These are phyloP conservation scores for Lophochroa leadbeateri DNA, from an alignment of 2,113 vertebrate species.

Conservation along the genomic window DNA sequence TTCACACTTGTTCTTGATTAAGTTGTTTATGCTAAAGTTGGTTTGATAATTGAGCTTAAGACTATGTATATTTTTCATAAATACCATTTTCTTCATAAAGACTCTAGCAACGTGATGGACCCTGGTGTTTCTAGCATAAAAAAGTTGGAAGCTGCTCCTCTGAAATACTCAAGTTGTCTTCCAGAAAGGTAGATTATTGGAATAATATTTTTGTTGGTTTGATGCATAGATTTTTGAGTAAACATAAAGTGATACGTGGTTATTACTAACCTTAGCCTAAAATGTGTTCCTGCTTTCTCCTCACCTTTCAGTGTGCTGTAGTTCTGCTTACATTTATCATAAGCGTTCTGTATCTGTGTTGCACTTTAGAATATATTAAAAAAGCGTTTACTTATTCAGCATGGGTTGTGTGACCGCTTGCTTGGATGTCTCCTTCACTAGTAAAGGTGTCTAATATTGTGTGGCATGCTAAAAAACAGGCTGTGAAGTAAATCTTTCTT, in stretches of 20 bases:
- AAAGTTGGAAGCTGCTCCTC: not conserved
- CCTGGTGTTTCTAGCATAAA: slow-evolving; percentile 44
- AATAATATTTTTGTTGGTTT: not conserved
- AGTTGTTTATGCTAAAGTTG: not conserved
- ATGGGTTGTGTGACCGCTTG: not conserved
- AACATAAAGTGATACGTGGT: not conserved
- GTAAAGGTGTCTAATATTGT: not conserved
- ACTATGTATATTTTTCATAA: not conserved
- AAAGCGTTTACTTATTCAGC: not conserved
- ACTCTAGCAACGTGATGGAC: not conserved
- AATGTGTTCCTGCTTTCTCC: not conserved
- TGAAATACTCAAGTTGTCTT: slow-evolving; percentile 9
- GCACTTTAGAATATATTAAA: not conserved
- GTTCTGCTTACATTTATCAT: not conserved
- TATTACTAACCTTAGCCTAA: not conserved
- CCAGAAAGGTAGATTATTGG: slow-evolving; percentile 57
- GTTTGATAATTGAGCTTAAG: not conserved
- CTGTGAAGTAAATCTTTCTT: not conserved
- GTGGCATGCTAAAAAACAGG: not conserved
- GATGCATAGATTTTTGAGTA: not conserved
- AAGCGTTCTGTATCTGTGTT: not conserved
- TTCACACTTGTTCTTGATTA: not conserved
- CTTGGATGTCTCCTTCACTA: not conserved
- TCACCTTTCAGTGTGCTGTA: not conserved
- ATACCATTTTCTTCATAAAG: not conserved